phyloP scores from a whole-genome alignment of 1,140 invertebrate species.

The Hylyphantes graminicola region DNA sequence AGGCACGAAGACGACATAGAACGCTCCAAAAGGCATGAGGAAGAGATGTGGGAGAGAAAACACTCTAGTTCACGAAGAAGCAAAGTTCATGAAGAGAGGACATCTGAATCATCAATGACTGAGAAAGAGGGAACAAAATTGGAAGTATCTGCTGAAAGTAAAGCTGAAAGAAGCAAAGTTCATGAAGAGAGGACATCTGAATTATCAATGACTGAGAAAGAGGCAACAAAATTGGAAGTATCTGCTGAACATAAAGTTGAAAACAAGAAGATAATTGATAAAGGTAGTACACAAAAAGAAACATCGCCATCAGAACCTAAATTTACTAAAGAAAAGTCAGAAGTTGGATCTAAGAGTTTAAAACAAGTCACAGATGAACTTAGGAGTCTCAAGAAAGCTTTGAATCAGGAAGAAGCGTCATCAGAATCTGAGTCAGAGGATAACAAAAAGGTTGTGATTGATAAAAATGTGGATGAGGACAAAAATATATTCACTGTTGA shows the following conservation, averaged over 20 bases:
- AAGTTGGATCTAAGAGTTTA: no score
- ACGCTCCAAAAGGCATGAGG: background rate
- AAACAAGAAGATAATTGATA: no score
- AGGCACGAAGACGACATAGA: background rate
- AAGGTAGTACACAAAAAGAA: no score
- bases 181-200: background rate
- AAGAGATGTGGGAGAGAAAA: background rate
- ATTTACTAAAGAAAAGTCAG: no score
- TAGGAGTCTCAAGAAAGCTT: no score
- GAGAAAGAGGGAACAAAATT: background rate
- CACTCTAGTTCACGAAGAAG: background rate
- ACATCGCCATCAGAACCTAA: no score
- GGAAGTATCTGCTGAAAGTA: background rate
- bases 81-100: conserved; percentile 3
- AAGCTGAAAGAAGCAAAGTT: conserved; percentile 1
- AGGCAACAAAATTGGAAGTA: background rate
- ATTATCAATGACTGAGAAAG: background rate
- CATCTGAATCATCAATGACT: background rate
- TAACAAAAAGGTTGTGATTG: no score
- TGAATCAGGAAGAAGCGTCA: no score
- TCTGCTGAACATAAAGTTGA: background rate
- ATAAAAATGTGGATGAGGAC: no score
- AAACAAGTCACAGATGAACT: no score
- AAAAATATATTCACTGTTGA: no score
- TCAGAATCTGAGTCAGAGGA: no score